Percentiles rank a stretch among this genome's conserved stretches.
These are phyloP conservation scores for Microctonus hyperodae DNA, from an alignment of 2,888 invertebrate species.

Conservation along the genomic window DNA sequence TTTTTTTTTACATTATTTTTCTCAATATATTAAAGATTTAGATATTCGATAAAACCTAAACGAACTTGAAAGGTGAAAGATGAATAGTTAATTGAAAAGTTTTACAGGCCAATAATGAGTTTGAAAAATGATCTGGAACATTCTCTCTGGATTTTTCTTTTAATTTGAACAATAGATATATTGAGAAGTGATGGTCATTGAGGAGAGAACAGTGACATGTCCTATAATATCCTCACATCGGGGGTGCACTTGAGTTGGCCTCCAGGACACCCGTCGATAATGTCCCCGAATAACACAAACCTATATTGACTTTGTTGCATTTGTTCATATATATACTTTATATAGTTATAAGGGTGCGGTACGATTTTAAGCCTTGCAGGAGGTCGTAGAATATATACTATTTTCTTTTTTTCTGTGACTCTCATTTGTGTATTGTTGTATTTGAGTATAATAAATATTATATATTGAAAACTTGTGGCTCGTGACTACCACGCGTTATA, in stretches of 20 bases:
- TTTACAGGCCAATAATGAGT: slow-evolving; percentile 16
- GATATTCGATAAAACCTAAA: not conserved
- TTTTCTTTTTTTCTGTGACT: slow-evolving; percentile 11
- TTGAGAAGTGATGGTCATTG: not conserved
- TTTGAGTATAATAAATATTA: not conserved
- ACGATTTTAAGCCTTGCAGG: slow-evolving; percentile 29
- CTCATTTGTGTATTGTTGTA: slow-evolving; percentile 26
- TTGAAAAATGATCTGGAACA: slow-evolving; percentile 17
- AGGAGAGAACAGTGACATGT: not conserved
- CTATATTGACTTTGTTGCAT: slow-evolving; percentile 47
- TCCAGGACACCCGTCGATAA: slow-evolving; percentile 46
- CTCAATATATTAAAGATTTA: not conserved
- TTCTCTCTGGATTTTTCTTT: not conserved
- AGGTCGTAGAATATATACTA: slow-evolving; percentile 23
- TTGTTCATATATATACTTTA: slow-evolving; percentile 39
- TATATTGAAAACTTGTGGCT: not conserved
- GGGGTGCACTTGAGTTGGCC: slow-evolving; percentile 47
- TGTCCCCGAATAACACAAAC: slow-evolving; percentile 50
- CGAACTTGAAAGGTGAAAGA: not conserved
- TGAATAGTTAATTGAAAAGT: slow-evolving; percentile 14
- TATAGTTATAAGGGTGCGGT: slow-evolving; percentile 25
- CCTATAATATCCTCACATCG: slow-evolving; percentile 34
- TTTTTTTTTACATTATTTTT: slow-evolving; percentile 7
- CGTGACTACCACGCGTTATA: slow-evolving; percentile 21
- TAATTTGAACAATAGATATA: not conserved